phyloP scores from a whole-genome alignment of 2,888 invertebrate genomes.

The Drosophila vallismaia region DNA sequence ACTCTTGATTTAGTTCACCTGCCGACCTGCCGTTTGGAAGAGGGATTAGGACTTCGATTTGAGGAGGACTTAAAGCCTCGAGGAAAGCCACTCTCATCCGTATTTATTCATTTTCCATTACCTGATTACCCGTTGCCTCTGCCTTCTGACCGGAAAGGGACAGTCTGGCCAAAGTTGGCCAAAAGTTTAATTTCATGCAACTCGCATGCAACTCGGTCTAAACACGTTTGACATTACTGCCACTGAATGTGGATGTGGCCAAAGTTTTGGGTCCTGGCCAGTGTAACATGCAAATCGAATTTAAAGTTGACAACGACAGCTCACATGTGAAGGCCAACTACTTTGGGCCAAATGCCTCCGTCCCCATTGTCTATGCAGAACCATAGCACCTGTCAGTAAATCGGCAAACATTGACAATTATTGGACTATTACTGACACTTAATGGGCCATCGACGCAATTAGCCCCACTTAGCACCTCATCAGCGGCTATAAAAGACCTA shows the following conservation, averaged over 20 bases:
- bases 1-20: slow-evolving; percentile 22
- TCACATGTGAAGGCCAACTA: slow-evolving; percentile 37
- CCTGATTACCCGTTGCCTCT: slow-evolving; percentile 27
- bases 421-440: slow-evolving; percentile 41
- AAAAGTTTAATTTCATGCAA: slow-evolving; percentile 54
- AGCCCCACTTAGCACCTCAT: slow-evolving; percentile 10
- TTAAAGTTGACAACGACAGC: slow-evolving; percentile 55
- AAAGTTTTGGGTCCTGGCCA: slow-evolving; percentile 52
- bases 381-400: slow-evolving; percentile 33
- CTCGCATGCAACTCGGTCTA: slow-evolving; percentile 43
- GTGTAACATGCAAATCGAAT: slow-evolving; percentile 72
- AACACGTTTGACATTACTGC: slow-evolving; percentile 67
- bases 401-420: slow-evolving; percentile 39
- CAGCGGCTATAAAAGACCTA: slow-evolving; percentile 22
- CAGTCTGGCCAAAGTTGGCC: slow-evolving; percentile 11
- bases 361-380: slow-evolving; percentile 37
- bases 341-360: background rate
- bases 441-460: slow-evolving; percentile 12
- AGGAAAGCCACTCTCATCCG: background rate
- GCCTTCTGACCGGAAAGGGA: background rate
- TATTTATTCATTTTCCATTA: slow-evolving; percentile 39
- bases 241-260: slow-evolving; percentile 10
- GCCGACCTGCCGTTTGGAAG: slow-evolving; percentile 3
- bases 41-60: slow-evolving; percentile 20
- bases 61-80: slow-evolving; percentile 16